phyloP scores from a whole-genome alignment of 1,140 invertebrate species.

The Drosophila biarmipes region DNA sequence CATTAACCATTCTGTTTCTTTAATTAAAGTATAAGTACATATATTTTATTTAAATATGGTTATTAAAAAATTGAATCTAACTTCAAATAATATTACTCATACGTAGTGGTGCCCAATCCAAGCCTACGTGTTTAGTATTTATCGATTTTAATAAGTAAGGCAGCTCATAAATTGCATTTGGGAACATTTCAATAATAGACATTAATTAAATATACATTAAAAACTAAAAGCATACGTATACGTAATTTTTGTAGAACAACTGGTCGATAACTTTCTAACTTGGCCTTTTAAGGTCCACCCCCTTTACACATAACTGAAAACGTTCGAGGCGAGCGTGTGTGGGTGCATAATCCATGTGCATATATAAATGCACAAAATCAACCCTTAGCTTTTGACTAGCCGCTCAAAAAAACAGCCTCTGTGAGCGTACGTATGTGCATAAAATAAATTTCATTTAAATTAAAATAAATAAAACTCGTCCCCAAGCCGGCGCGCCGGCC shows the following conservation, averaged over 20 bases:
- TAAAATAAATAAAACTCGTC: conserved; percentile 78
- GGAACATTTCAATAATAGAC: too few species aligned
- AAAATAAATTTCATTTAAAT: conserved; percentile 83
- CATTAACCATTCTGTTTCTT: background rate
- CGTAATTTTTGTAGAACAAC: background rate
- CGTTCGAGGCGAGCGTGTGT: conserved; percentile 14
- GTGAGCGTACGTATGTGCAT: conserved; percentile 42
- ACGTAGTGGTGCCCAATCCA: background rate
- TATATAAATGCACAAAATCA: conserved; percentile 54
- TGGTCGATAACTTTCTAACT: conserved; percentile 10
- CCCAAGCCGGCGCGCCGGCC: conserved; percentile 5
- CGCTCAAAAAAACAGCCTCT: conserved; percentile 42
- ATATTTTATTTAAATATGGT: too few species aligned
- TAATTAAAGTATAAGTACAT: too few species aligned
- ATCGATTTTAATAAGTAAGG: too few species aligned
- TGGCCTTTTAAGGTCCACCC: conserved; percentile 2
- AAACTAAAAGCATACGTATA: too few species aligned
- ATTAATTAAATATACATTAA: too few species aligned
- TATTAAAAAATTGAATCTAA: too few species aligned
- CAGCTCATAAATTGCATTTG: too few species aligned
- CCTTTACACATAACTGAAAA: conserved; percentile 18
- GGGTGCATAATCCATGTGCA: conserved; percentile 55
- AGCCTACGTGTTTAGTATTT: too few species aligned
- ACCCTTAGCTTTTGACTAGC: conserved; percentile 56
- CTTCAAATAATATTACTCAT: background rate